Evolutionary conservation across 2,888 invertebrate species (phyloP).

Genomic region (Drosophila neotestacea): DNA sequence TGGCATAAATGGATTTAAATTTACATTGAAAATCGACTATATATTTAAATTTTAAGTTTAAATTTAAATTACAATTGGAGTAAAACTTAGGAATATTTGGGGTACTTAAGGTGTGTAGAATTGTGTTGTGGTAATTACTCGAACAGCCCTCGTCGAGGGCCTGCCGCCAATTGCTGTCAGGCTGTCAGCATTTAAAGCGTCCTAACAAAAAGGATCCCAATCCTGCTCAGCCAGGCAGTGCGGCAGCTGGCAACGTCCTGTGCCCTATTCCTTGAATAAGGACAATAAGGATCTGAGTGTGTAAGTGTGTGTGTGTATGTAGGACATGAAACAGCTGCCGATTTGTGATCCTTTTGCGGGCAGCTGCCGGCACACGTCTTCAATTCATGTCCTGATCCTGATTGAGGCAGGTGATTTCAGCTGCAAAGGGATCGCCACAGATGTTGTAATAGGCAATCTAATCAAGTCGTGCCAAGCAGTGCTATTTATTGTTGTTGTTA

Average conservation of each 20-base stretch:
- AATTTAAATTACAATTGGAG: too few species aligned
- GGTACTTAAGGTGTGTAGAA: background rate
- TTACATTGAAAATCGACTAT: too few species aligned
- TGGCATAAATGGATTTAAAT: too few species aligned
- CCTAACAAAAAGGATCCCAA: constrained; percentile 39
- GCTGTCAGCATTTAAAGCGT: constrained; percentile 15
- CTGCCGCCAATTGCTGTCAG: constrained; percentile 32
- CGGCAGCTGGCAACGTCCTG: constrained; percentile 60
- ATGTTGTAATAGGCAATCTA: constrained; percentile 67
- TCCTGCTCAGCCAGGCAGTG: constrained; percentile 26
- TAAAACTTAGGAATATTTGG: background rate
- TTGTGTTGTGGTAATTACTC: background rate
- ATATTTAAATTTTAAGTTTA: too few species aligned
- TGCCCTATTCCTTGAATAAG: constrained; percentile 49
- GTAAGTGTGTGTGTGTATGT: background rate
- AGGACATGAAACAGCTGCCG: constrained; percentile 47
- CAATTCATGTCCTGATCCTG: constrained; percentile 42
- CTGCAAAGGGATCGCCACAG: constrained; percentile 40
- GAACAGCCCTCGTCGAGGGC: constrained; percentile 28
- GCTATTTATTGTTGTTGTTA: constrained; percentile 40
- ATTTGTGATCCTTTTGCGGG: constrained; percentile 58
- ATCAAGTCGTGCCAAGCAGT: constrained; percentile 42
- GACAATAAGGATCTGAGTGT: constrained; percentile 37
- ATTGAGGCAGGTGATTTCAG: constrained; percentile 53
- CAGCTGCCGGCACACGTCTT: constrained; percentile 76